Percentiles rank a stretch among this genome's conserved stretches.
phyloP scores from a whole-genome alignment of 2,888 invertebrate species.

The Acanthosoma haemorrhoidale region DNA sequence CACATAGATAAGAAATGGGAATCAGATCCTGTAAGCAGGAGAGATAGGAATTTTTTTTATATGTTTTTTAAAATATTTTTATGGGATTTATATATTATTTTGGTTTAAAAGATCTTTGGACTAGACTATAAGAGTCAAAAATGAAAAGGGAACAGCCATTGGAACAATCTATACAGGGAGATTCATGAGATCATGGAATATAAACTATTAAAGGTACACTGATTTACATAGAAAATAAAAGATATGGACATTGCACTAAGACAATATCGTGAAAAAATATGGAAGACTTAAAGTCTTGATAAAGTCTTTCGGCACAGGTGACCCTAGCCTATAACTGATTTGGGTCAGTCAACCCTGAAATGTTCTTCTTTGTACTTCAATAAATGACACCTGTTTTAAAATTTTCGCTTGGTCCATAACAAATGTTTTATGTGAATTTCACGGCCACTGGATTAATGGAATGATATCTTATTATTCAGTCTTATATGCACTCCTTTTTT shows the following conservation, averaged over 20 bases:
- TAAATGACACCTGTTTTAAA: conserved; percentile 25
- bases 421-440: conserved; percentile 27
- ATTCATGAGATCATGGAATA: conserved; percentile 32
- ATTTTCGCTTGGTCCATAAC: conserved; percentile 29
- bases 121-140: conserved; percentile 28
- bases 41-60: conserved; percentile 26
- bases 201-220: conserved; percentile 27
- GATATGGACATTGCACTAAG: conserved; percentile 29
- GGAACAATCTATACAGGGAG: conserved; percentile 20
- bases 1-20: background rate
- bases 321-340: conserved; percentile 26
- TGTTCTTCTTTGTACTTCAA: conserved; percentile 31
- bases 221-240: conserved; percentile 29
- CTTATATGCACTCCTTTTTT: conserved; percentile 32
- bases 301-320: conserved; percentile 29
- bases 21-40: background rate
- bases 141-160: conserved; percentile 9
- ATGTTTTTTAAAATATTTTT: conserved; percentile 10
- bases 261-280: conserved; percentile 31
- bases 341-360: conserved; percentile 31
- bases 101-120: conserved; percentile 30
- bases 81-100: conserved; percentile 21
- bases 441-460: conserved; percentile 31
- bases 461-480: conserved; percentile 33
- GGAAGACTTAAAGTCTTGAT: conserved; percentile 26